Evolutionary conservation across 2,113 vertebrate genomes (phyloP), one percentile per base, ranked within the genome.

Genomic region (Leptobrachium leishanense): DNA sequence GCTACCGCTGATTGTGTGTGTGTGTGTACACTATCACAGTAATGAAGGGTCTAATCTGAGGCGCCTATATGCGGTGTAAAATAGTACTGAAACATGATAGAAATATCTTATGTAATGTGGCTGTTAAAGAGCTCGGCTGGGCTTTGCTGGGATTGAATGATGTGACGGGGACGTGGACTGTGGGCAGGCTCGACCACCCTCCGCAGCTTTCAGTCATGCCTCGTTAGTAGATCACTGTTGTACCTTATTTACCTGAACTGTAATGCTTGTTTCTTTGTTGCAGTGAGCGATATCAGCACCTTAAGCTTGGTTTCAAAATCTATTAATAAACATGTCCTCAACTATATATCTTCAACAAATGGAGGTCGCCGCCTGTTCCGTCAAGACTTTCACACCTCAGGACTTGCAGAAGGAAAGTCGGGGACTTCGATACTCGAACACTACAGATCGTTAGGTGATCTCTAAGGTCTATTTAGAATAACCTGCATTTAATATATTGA

Each of bases 251-350:
- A 72, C 62, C 43, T 42, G 64, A 65, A 11, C 2, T 50, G 6
- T 7, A 20, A 15, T 70, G 8, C 15, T 2, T n/a, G 15, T 50
- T 73, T 55, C 46, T 39, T 84, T 90, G 77, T 90, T 84, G 72
- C 89, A 98, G 96, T 95, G 87, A 86, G 85, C 76, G 95, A 96
- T 70, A 89, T 96, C 84, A 95, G 96, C 83, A 82, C 88, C 80
- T 87, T 98, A 86, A 93, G 95, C 86, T 92, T 97, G 94, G 93
- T 90, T 68, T 98, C 96, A 31, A 98, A 96, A 86, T 83, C 89
- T 79, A 85, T 95, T 84, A 92, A 82, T 81, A 79, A 43, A 68
- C 81, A 20, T 39, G 75, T 96, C 20, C 57, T 93, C 67, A 82
- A 87, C 84, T 94, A 96, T 83, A 91, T 96, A 81, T 93, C 90